Conservation (phyloP, 2,888 invertebrate species). For the Hypena proboscidalis region DNA sequence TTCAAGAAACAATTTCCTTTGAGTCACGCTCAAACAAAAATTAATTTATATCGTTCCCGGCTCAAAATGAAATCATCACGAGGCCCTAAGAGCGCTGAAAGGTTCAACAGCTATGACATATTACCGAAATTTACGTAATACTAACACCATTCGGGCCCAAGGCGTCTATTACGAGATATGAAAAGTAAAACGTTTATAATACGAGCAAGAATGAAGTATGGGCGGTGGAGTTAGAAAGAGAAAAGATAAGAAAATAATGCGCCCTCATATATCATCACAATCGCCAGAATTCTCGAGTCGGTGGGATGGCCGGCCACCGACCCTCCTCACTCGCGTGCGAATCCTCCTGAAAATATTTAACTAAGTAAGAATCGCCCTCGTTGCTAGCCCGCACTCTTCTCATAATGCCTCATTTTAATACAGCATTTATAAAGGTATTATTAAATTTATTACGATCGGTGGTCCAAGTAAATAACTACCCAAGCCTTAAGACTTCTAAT, state of each 20-base stretch:
- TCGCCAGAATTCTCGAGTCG: slow-evolving; percentile 78
- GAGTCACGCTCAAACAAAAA: slow-evolving; percentile 64
- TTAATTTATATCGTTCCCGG: slow-evolving; percentile 63
- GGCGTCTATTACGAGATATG: slow-evolving; percentile 76
- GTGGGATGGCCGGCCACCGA: slow-evolving; percentile 69
- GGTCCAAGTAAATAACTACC: slow-evolving; percentile 5
- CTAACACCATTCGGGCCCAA: slow-evolving; percentile 69
- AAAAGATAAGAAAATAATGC: slow-evolving; percentile 85
- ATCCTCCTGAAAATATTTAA: slow-evolving; percentile 75
- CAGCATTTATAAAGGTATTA: slow-evolving; percentile 40
- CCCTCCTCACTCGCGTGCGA: slow-evolving; percentile 74
- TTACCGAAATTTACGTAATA: slow-evolving; percentile 75
- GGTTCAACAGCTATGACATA: slow-evolving; percentile 64
- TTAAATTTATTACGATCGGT: slow-evolving; percentile 26
- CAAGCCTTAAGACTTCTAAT: neutral
- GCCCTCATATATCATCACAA: slow-evolving; percentile 83
- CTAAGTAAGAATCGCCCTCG: slow-evolving; percentile 57
- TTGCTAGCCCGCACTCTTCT: slow-evolving; percentile 46
- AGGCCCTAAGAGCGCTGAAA: slow-evolving; percentile 48
- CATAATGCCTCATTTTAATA: slow-evolving; percentile 48
- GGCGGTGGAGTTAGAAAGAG: slow-evolving; percentile 81
- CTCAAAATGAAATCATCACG: slow-evolving; percentile 66
- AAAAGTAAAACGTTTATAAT: slow-evolving; percentile 82
- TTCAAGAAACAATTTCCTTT: slow-evolving; percentile 67
- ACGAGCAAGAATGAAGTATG: slow-evolving; percentile 79